phyloP scores from a whole-genome alignment of 2,888 invertebrate species.

The Hirtodrosophila confusa region DNA sequence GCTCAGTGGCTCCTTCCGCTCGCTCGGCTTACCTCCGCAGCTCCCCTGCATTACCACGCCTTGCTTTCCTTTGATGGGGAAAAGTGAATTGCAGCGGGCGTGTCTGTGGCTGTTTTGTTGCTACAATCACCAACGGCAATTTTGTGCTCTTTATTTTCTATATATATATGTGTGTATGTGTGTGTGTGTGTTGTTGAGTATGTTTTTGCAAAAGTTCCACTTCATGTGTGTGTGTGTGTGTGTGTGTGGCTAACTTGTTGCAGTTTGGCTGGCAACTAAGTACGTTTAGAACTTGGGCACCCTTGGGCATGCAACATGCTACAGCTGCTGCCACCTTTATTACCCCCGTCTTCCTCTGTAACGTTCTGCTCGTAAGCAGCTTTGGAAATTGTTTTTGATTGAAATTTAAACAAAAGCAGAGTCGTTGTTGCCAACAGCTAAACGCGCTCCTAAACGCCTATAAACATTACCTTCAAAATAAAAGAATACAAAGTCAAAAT shows the following conservation, averaged over 20 bases:
- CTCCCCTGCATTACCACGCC: neutral
- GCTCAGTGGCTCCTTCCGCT: constrained; percentile 20
- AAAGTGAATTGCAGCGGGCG: constrained; percentile 46
- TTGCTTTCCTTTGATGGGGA: constrained; percentile 13
- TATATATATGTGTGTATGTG: constrained; percentile 7
- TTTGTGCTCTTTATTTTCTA: constrained; percentile 45
- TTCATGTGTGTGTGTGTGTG: constrained; percentile 20
- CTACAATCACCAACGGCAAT: constrained; percentile 64
- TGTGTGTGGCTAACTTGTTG: constrained; percentile 60
- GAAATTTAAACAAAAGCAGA: constrained; percentile 72
- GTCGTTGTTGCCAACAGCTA: constrained; percentile 36
- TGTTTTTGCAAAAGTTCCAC: constrained; percentile 14
- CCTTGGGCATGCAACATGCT: constrained; percentile 43
- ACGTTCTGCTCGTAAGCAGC: constrained; percentile 44
- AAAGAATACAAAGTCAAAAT: constrained; percentile 12
- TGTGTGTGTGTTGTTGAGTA: neutral
- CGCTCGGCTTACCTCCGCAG: neutral
- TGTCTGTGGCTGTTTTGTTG: constrained; percentile 44
- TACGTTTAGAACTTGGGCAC: constrained; percentile 39
- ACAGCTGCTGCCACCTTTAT: neutral
- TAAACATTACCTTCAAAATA: constrained; percentile 24
- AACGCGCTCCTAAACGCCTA: constrained; percentile 31
- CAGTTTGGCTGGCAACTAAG: constrained; percentile 46
- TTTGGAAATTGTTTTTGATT: constrained; percentile 72
- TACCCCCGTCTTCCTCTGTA: neutral